Percentiles rank a stretch among this genome's conserved stretches.
Conservation (phyloP, 2,113 vertebrate species). For the Tenrec ecaudatus region DNA sequence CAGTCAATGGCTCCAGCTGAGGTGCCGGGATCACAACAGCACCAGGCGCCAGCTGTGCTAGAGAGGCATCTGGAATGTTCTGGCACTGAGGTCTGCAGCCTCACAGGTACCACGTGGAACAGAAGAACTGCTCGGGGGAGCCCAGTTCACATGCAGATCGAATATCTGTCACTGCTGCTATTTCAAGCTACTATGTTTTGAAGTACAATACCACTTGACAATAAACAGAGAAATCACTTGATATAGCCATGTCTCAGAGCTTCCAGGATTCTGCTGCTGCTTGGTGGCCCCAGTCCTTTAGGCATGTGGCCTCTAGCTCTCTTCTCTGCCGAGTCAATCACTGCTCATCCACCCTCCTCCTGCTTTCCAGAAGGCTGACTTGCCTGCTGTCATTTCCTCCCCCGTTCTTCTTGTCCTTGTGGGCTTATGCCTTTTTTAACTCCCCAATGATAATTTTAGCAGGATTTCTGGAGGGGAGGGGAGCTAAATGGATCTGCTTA, state of each 20-base stretch:
- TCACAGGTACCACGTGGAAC: fast-evolving
- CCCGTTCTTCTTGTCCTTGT: not conserved
- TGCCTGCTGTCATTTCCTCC: not conserved
- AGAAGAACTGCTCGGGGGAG: not conserved
- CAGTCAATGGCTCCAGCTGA: not conserved
- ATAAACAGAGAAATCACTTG: not conserved
- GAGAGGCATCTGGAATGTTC: not conserved
- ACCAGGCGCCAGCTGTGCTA: too few relatives aligned
- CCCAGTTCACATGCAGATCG: not conserved
- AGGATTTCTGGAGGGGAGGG: not conserved
- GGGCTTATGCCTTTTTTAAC: not conserved
- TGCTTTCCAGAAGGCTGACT: not conserved
- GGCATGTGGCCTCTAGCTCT: not conserved
- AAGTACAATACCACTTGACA: not conserved
- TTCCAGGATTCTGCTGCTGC: not conserved
- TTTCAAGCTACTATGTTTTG: not conserved
- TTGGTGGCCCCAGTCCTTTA: not conserved
- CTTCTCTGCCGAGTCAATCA: not conserved
- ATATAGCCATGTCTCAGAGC: not conserved
- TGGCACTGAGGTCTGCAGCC: not conserved
- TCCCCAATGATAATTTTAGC: not conserved
- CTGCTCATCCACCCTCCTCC: not conserved
- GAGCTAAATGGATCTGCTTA: not conserved
- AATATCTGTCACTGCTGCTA: not conserved
- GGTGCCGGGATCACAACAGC: not conserved